Percentiles rank a stretch among this genome's conserved stretches.
Conservation (phyloP, 1,140 invertebrate species). For the Calephelis nemesis region DNA sequence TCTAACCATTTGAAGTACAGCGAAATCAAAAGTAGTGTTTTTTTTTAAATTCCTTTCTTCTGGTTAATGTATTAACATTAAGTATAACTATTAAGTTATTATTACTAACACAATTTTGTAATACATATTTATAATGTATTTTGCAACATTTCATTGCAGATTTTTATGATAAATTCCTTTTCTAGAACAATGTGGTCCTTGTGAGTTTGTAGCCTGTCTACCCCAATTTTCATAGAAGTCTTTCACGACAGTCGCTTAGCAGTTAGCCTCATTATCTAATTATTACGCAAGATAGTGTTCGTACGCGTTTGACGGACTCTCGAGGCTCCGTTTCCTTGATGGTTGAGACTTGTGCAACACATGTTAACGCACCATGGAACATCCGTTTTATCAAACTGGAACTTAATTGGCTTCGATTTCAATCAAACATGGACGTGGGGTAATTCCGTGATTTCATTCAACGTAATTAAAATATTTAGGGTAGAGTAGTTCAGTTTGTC, state of each 20-base stretch:
- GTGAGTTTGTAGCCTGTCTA: background rate
- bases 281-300: slow-evolving; percentile 61
- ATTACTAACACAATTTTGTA: too few relatives aligned
- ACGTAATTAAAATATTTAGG: too few relatives aligned
- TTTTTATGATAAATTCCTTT: too few relatives aligned
- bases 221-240: background rate
- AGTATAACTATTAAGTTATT: too few relatives aligned
- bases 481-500: too few relatives aligned
- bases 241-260: slow-evolving; percentile 4
- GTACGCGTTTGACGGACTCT: slow-evolving; percentile 48
- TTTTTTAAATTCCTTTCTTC: too few relatives aligned
- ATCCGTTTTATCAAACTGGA: slow-evolving; percentile 42
- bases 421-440: background rate
- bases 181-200: too few relatives aligned
- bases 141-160: too few relatives aligned
- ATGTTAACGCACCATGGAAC: slow-evolving; percentile 57
- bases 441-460: background rate
- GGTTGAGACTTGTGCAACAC: slow-evolving; percentile 51
- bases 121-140: too few relatives aligned
- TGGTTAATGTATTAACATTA: too few relatives aligned
- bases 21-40: too few relatives aligned
- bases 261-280: slow-evolving; percentile 55
- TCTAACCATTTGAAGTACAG: too few relatives aligned
- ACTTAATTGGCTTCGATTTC: slow-evolving; percentile 12
- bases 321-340: slow-evolving; percentile 47